Evolutionary conservation across 2,888 invertebrate species (phyloP), one percentile per base, ranked within the genome.

Genomic region (Leptogaster cylindrica): DNA sequence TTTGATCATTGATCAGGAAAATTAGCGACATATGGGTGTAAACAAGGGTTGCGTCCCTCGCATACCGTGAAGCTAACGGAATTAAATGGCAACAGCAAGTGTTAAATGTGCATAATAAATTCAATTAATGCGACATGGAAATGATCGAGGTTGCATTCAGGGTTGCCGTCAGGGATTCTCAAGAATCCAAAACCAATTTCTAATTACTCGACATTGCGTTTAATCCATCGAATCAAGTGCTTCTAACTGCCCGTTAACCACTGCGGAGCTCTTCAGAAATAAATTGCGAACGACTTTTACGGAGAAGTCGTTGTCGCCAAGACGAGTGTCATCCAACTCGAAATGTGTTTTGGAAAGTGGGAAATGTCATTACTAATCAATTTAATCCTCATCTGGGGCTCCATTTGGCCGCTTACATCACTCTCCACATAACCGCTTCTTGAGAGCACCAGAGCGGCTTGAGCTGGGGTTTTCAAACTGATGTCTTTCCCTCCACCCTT

Each of bases 351-450:
- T 36, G 58, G 27, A 58, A 72, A 72, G 70, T 69, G 71, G 72
- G 71, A 68, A 73, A 71, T 72, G 72, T 72, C 73, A 73, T 73
- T 73, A 73, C 72, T 73, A 73, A 73, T 73, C 73, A 73, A 73
- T 73, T 72, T 73, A 73, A 73, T 72, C 72, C 73, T 73, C 73
- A 73, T 73, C 73, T 73, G 66, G 71, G 71, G 71, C 71, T 69
- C 71, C 70, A 70, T 71, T 70, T 71, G 70, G 71, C 70, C 70
- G 70, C 70, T 71, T 72, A 70, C 71, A 68, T 68, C 68, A 70
- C 71, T 68, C 70, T 69, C 69, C 66, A 52, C 64, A 50, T 68
- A 67, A 61, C 55, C 28, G 14, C 31, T 31, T 8, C 31, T 8
- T 31, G n/a, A 12, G 51, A 64, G 44, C 48, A 28, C 50, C 18